Evolutionary conservation across 2,888 invertebrate genomes (phyloP).

Genomic region (Mesoligia furuncula): DNA sequence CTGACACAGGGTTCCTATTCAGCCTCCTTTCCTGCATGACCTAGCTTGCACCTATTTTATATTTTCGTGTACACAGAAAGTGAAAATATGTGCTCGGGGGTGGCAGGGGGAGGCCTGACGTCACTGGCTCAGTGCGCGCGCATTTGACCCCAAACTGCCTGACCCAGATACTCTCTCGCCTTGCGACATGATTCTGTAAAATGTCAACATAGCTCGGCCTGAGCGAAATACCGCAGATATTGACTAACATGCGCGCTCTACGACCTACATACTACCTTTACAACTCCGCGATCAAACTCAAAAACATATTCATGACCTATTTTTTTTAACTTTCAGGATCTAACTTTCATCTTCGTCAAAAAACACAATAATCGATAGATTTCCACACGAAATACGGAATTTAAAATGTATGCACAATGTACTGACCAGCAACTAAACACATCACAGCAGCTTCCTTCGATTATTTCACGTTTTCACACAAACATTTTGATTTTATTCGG

Average conservation of each 20-base stretch:
- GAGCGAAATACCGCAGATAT: constrained; percentile 72
- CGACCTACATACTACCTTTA: constrained; percentile 72
- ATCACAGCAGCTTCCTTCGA: constrained; percentile 77
- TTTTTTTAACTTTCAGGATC: constrained; percentile 45
- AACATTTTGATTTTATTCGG: constrained; percentile 79
- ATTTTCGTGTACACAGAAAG: constrained; percentile 76
- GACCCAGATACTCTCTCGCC: constrained; percentile 84
- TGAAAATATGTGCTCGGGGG: constrained; percentile 78
- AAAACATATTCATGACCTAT: constrained; percentile 58
- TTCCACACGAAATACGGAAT: constrained; percentile 10
- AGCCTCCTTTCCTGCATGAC: constrained; percentile 53
- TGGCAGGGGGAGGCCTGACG: constrained; percentile 80
- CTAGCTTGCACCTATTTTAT: constrained; percentile 65
- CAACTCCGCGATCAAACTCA: constrained; percentile 39
- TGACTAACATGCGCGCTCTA: constrained; percentile 76
- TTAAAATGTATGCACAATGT: constrained; percentile 35
- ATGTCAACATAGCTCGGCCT: constrained; percentile 85
- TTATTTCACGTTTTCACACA: constrained; percentile 75
- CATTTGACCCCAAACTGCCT: constrained; percentile 77
- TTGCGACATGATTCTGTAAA: constrained; percentile 81
- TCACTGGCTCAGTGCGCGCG: constrained; percentile 81
- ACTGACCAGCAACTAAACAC: constrained; percentile 79
- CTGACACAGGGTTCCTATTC: constrained; percentile 42
- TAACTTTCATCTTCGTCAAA: constrained; percentile 25
- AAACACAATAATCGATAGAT: constrained; percentile 55